phyloP scores from a whole-genome alignment of 2,888 invertebrate species.

The Scaeva pyrastri region DNA sequence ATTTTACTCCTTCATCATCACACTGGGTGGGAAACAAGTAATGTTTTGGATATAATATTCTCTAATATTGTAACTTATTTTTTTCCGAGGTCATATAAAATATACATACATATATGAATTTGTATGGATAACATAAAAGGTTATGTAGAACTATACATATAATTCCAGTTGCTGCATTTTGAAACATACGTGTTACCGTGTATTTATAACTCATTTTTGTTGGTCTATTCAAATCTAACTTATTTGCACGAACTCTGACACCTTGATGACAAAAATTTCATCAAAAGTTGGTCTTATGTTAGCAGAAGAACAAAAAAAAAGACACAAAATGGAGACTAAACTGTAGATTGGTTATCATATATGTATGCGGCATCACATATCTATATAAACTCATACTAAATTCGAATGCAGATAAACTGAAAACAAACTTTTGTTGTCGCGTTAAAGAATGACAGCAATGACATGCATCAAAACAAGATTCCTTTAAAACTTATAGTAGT shows the following conservation, averaged over 20 bases:
- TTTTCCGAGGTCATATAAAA: neutral
- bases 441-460: slow-evolving; percentile 59
- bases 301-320: slow-evolving; percentile 19
- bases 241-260: slow-evolving; percentile 45
- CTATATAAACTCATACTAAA: slow-evolving; percentile 22
- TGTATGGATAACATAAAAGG: neutral
- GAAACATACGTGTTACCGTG: neutral
- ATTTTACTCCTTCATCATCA: slow-evolving; percentile 6
- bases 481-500: slow-evolving; percentile 1
- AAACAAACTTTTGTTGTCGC: slow-evolving; percentile 61
- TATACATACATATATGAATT: too few species aligned
- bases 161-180: slow-evolving; percentile 10
- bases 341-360: slow-evolving; percentile 13
- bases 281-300: slow-evolving; percentile 43
- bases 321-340: neutral
- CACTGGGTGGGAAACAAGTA: slow-evolving; percentile 53
- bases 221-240: slow-evolving; percentile 24
- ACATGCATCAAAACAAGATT: slow-evolving; percentile 55
- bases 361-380: slow-evolving; percentile 33
- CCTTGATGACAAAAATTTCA: slow-evolving; percentile 67
- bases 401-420: slow-evolving; percentile 59
- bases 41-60: slow-evolving; percentile 53
- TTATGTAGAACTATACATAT: neutral
- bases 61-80: slow-evolving; percentile 37
- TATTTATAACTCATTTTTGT: neutral